Conservation (phyloP, 37 sponge, comb jelly and placozoan species). For the Chondrilla cf. caribensis region DNA sequence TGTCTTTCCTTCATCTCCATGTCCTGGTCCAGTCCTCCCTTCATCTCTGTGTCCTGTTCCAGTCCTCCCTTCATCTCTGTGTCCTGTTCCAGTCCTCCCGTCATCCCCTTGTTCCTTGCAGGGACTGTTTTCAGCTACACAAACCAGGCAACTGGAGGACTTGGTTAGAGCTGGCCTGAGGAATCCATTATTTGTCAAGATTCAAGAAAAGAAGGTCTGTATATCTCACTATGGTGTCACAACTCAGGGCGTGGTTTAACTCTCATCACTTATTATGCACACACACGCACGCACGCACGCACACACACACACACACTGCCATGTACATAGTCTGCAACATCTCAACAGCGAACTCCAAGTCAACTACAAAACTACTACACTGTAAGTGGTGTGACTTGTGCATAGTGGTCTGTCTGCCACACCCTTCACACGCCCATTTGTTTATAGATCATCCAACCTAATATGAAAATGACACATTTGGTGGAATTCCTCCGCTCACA, state of each 20-base stretch:
- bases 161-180: slow-evolving; percentile 91
- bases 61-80: too few species aligned
- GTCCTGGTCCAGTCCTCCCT: too few species aligned
- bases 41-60: too few species aligned
- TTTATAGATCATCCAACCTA: slow-evolving; percentile 32
- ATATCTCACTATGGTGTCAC: background rate
- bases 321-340: background rate
- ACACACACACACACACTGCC: background rate
- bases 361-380: slow-evolving; percentile 77
- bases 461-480: slow-evolving; percentile 49
- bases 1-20: background rate
- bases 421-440: slow-evolving; percentile 2
- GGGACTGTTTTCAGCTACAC: slow-evolving; percentile 98
- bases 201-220: slow-evolving; percentile 43
- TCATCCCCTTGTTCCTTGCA: background rate
- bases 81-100: background rate
- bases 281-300: background rate
- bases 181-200: slow-evolving; percentile 84
- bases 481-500: slow-evolving; percentile 45
- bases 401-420: background rate
- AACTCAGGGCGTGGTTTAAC: background rate
- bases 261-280: background rate
- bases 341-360: slow-evolving; percentile 59
- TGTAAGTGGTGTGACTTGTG: slow-evolving; percentile 26
- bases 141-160: slow-evolving; percentile 77